phyloP scores from a whole-genome alignment of 2,797 vertebrate species.

The Gadopsis marmoratus region DNA sequence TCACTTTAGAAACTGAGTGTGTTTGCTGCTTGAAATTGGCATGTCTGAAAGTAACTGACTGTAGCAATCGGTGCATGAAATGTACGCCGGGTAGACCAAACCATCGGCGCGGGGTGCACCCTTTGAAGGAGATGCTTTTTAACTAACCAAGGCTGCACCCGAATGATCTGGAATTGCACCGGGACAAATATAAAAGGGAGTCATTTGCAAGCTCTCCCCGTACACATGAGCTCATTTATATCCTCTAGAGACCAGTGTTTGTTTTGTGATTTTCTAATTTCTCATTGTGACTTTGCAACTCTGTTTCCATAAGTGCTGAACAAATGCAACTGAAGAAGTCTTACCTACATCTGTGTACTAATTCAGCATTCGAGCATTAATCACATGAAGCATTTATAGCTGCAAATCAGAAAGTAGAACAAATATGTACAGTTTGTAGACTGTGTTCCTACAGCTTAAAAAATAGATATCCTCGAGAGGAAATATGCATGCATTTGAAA shows the following conservation, averaged over 20 bases:
- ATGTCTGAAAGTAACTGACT: constrained; percentile 14
- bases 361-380: constrained; percentile 27
- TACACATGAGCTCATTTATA: background rate
- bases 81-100: background rate
- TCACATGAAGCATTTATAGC: constrained; percentile 6
- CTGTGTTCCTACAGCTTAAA: background rate
- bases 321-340: background rate
- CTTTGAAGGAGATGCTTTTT: constrained; percentile 8
- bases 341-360: constrained; percentile 16
- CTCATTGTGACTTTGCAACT: background rate
- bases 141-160: background rate
- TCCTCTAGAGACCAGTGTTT: background rate
- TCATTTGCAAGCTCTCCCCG: background rate
- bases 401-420: constrained; percentile 20
- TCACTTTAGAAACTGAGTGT: constrained; percentile 4
- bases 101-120: background rate
- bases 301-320: constrained; percentile 27
- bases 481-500: background rate
- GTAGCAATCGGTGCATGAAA: constrained; percentile 29
- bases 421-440: constrained; percentile 1
- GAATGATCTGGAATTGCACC: background rate
- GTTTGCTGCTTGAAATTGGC: background rate
- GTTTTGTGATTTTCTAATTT: constrained; percentile 2
- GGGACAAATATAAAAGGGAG: background rate
- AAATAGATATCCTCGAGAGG: background rate